Evolutionary conservation across 1,140 invertebrate species (phyloP).

Genomic region (Phymorhynchus buccinoides): DNA sequence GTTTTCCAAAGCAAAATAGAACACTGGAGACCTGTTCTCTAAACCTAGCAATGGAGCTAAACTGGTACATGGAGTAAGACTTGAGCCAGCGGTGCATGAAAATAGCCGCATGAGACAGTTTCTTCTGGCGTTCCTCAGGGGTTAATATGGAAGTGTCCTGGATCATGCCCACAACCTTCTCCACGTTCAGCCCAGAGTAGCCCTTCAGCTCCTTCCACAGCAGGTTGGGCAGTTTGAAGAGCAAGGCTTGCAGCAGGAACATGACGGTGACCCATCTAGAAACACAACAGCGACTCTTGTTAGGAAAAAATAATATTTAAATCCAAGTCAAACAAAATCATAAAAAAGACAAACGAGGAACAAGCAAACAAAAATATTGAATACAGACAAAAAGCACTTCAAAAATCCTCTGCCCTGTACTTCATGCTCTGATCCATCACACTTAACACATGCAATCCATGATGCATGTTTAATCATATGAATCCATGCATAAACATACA

Average conservation of each 20-base stretch:
- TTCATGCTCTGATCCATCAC: too few relatives aligned
- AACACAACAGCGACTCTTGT: too few relatives aligned
- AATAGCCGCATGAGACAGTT: conserved; percentile 55
- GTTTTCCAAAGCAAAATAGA: conserved; percentile 69
- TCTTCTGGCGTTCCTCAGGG: conserved; percentile 55
- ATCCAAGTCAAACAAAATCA: too few relatives aligned
- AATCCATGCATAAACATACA: too few relatives aligned
- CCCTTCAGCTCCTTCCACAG: conserved; percentile 67
- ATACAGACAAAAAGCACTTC: too few relatives aligned
- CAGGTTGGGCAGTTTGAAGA: conserved; percentile 71
- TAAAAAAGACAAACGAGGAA: too few relatives aligned
- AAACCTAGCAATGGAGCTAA: conserved; percentile 54
- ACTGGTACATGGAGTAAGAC: conserved; percentile 60
- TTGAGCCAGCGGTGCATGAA: conserved; percentile 61
- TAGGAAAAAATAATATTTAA: too few relatives aligned
- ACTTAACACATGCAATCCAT: too few relatives aligned
- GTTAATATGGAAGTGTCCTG: conserved; percentile 34
- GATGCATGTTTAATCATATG: too few relatives aligned
- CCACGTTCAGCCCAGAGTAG: conserved; percentile 61
- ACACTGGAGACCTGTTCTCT: conserved; percentile 59
- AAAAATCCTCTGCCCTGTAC: too few relatives aligned
- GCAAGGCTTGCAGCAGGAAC: conserved; percentile 71
- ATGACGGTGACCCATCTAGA: conserved; percentile 75
- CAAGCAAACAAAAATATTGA: too few relatives aligned
- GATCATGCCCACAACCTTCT: conserved; percentile 48